Evolutionary conservation across 2,797 vertebrate genomes (phyloP).

Genomic region (Intellagama lesueurii): DNA sequence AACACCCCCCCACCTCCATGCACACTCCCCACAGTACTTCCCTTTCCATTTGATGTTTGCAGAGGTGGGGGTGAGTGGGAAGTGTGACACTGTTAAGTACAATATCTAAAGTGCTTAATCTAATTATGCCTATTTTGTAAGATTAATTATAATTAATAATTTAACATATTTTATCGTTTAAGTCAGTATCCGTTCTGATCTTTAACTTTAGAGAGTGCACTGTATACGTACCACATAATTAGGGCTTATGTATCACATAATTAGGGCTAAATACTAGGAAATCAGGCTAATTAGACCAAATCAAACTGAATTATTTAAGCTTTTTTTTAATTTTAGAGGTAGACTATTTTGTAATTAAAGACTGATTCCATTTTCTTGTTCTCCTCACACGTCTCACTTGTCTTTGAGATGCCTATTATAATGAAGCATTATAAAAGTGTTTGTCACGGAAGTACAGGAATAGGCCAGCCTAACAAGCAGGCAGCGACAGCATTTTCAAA

Average conservation of each 20-base stretch:
- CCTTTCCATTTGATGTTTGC: slow-evolving; percentile 72
- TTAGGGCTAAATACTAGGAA: slow-evolving; percentile 87
- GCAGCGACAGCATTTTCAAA: slow-evolving; percentile 23
- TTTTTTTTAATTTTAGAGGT: slow-evolving; percentile 78
- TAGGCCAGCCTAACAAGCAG: not conserved
- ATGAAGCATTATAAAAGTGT: slow-evolving; percentile 55
- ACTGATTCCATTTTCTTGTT: slow-evolving; percentile 77
- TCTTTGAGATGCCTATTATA: slow-evolving; percentile 50
- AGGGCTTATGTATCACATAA: slow-evolving; percentile 85
- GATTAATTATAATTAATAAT: slow-evolving; percentile 88
- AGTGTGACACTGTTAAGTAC: slow-evolving; percentile 78
- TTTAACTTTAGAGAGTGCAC: slow-evolving; percentile 84
- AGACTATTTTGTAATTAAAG: slow-evolving; percentile 82
- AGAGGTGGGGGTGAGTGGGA: slow-evolving; percentile 61
- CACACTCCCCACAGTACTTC: slow-evolving; percentile 32
- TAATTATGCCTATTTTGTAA: slow-evolving; percentile 86
- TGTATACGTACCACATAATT: slow-evolving; percentile 85
- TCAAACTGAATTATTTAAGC: slow-evolving; percentile 87
- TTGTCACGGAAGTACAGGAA: slow-evolving; percentile 24
- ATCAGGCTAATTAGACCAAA: slow-evolving; percentile 86
- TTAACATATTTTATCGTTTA: slow-evolving; percentile 86
- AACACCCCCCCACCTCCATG: not conserved
- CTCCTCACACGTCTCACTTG: slow-evolving; percentile 65
- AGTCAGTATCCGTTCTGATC: slow-evolving; percentile 86
- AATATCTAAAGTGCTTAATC: slow-evolving; percentile 83